These are phyloP conservation scores for Microplitis demolitor DNA, from an alignment of 1,140 invertebrate species.

Conservation along the genomic window DNA sequence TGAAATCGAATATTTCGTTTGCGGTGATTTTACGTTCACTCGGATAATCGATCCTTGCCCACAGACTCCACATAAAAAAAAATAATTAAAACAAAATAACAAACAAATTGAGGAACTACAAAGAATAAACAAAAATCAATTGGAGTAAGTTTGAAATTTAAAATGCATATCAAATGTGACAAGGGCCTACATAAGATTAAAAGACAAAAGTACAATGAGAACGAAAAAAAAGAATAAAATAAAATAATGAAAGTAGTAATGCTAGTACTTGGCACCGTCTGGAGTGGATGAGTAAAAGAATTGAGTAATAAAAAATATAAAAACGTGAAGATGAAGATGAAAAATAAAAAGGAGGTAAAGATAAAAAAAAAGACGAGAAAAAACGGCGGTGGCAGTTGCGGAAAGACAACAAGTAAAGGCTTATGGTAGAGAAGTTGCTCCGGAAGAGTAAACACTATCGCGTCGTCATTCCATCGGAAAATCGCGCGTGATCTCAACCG, in stretches of 20 bases:
- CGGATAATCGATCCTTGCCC: constrained; percentile 9
- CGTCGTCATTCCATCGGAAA: constrained; percentile 20
- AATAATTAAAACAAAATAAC: background rate
- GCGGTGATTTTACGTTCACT: constrained; percentile 6
- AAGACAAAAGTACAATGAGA: background rate
- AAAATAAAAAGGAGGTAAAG: background rate
- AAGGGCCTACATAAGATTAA: too few species aligned
- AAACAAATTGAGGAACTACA: background rate
- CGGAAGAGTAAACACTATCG: constrained; percentile 20
- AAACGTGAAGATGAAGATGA: constrained; percentile 12
- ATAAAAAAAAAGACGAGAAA: background rate
- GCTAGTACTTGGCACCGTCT: background rate
- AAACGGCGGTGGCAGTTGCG: background rate
- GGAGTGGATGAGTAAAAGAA: background rate
- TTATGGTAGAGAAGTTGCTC: background rate
- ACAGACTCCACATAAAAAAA: background rate
- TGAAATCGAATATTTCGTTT: constrained; percentile 25
- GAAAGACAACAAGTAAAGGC: constrained; percentile 7
- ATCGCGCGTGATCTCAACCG: constrained; percentile 17
- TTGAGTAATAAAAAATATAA: constrained; percentile 8
- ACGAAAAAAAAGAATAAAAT: constrained; percentile 1
- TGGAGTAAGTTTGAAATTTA: background rate
- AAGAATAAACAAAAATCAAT: background rate
- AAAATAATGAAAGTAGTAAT: background rate
- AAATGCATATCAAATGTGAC: background rate